These are phyloP conservation scores for Watsonalla cultraria DNA, from an alignment of 2,888 invertebrate genomes.

Conservation along the genomic window DNA sequence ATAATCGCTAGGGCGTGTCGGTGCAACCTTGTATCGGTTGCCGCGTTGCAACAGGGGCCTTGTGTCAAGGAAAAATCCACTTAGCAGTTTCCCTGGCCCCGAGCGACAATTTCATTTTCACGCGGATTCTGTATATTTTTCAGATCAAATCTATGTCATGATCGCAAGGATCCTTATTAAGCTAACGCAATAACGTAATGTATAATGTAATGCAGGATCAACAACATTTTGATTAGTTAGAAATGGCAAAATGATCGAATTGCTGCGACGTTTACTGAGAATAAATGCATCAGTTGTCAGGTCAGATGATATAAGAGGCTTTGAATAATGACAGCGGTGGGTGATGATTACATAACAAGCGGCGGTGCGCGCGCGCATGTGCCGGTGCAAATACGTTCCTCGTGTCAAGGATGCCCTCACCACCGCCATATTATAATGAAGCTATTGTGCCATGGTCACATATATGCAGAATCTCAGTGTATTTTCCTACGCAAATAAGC, in stretches of 20 bases:
- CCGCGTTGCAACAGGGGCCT: constrained; percentile 72
- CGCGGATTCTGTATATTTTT: constrained; percentile 12
- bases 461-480: constrained; percentile 17
- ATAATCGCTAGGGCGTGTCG: constrained; percentile 76
- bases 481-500: constrained; percentile 2
- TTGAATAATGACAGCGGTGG: constrained; percentile 45
- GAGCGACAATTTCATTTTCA: constrained; percentile 43
- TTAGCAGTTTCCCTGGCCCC: constrained; percentile 75
- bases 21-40: constrained; percentile 71
- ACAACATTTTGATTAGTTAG: neutral
- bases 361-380: constrained; percentile 33
- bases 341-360: constrained; percentile 60
- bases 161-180: too few species aligned
- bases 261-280: constrained; percentile 12
- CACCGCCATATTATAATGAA: constrained; percentile 46
- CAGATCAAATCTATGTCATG: neutral
- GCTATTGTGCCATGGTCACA: constrained; percentile 56
- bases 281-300: constrained; percentile 23
- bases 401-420: constrained; percentile 68
- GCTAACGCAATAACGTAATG: neutral
- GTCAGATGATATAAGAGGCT: constrained; percentile 42
- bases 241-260: neutral
- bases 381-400: constrained; percentile 29
- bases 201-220: neutral
- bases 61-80: constrained; percentile 76